A percentile compares a stretch with the other conserved stretches of the same genome.
phyloP scores from a whole-genome alignment of 2,113 vertebrate species.

The Tenrec ecaudatus region DNA sequence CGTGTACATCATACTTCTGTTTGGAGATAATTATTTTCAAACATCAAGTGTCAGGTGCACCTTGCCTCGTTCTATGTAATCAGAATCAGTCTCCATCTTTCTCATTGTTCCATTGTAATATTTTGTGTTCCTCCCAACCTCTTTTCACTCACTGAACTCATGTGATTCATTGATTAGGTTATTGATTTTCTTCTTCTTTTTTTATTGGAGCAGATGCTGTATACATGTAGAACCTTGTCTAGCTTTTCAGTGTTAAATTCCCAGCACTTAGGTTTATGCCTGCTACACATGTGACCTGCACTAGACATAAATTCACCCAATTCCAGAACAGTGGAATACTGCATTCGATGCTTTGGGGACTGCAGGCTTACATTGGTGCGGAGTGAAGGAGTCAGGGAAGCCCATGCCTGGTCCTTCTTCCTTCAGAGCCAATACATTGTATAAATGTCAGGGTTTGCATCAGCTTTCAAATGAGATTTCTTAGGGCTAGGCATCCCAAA shows the following conservation, averaged over 20 bases:
- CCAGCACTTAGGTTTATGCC: neutral
- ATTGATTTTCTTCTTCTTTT: neutral
- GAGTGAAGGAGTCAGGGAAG: rapidly evolving
- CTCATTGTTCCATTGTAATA: neutral
- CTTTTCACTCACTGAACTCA: neutral
- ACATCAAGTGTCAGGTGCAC: neutral
- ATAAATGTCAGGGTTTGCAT: neutral
- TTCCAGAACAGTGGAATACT: neutral
- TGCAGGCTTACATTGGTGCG: neutral
- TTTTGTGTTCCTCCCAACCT: neutral
- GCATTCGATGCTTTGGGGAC: too few species aligned
- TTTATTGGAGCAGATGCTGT: neutral
- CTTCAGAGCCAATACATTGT: neutral
- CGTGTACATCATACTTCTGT: neutral
- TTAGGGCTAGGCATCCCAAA: neutral
- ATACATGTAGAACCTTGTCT: neutral
- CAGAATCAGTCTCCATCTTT: neutral
- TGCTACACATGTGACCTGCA: neutral
- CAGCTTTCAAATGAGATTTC: neutral
- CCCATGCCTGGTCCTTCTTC: neutral
- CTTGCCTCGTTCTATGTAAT: too few species aligned
- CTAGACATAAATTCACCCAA: neutral
- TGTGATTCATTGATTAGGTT: neutral
- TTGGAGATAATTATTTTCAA: neutral
- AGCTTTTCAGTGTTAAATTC: neutral